Conservation (phyloP, 1,140 invertebrate genomes). For the Geopemphigus sp. region DNA sequence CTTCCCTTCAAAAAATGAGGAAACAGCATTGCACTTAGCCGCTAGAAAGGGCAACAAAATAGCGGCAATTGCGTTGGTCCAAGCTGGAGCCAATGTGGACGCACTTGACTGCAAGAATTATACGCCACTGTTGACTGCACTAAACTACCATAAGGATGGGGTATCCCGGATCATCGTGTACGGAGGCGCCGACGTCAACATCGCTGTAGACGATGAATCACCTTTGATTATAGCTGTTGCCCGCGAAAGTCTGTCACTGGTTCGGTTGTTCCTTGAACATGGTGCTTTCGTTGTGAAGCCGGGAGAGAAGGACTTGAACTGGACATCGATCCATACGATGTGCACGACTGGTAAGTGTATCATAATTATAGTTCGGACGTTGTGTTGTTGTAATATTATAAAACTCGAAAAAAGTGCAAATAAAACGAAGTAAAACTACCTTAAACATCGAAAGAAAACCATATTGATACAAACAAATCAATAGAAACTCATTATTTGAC, state of each 20-base stretch:
- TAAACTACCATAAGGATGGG: not conserved
- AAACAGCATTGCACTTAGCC: conserved; percentile 23
- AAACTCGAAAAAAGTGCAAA: too few relatives aligned
- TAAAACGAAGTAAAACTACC: too few relatives aligned
- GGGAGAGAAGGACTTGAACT: not conserved
- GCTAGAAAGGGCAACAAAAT: not conserved
- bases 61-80: not conserved
- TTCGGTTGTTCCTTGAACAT: not conserved
- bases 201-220: not conserved
- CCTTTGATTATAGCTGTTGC: not conserved
- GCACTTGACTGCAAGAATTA: not conserved
- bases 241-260: not conserved
- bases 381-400: too few relatives aligned
- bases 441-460: too few relatives aligned
- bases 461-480: too few relatives aligned
- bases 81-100: not conserved
- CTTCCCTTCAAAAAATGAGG: not conserved
- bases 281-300: not conserved
- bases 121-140: conserved; percentile 6
- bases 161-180: not conserved
- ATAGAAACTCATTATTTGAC: too few relatives aligned
- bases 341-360: not conserved
- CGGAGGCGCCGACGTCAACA: not conserved
- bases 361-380: too few relatives aligned
- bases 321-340: conserved; percentile 1